Percentiles rank a stretch among this genome's conserved stretches.
Conservation (phyloP, 2,888 invertebrate genomes). For the Yponomeuta malinellus region DNA sequence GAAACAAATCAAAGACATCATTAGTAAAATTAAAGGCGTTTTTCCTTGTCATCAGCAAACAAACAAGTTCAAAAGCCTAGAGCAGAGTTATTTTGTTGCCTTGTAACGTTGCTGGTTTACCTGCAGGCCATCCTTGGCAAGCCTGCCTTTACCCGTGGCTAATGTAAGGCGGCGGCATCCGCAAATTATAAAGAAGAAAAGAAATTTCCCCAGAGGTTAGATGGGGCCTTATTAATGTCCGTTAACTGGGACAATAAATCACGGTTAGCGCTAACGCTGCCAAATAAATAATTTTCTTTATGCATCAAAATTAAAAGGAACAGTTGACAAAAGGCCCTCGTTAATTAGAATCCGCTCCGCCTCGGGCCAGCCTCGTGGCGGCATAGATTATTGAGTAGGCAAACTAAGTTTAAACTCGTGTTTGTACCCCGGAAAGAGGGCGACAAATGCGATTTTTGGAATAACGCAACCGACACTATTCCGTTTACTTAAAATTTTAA, state of each 20-base stretch:
- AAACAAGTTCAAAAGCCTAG: not conserved
- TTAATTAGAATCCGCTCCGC: slow-evolving; percentile 57
- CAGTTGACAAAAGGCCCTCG: slow-evolving; percentile 66
- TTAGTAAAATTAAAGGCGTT: slow-evolving; percentile 5
- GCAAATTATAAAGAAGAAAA: slow-evolving; percentile 57
- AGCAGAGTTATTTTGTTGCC: not conserved
- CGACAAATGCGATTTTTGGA: slow-evolving; percentile 37
- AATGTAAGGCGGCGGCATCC: slow-evolving; percentile 42
- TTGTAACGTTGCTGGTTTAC: not conserved
- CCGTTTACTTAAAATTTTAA: not conserved
- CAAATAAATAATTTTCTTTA: slow-evolving; percentile 74
- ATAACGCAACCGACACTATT: slow-evolving; percentile 9
- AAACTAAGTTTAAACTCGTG: slow-evolving; percentile 33
- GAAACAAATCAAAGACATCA: slow-evolving; percentile 16
- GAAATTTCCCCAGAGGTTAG: slow-evolving; percentile 48
- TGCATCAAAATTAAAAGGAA: slow-evolving; percentile 73
- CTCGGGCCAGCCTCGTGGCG: slow-evolving; percentile 39
- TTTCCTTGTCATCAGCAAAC: not conserved
- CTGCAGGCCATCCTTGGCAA: slow-evolving; percentile 8
- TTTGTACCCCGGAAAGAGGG: slow-evolving; percentile 24
- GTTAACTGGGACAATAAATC: slow-evolving; percentile 64
- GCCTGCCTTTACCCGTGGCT: slow-evolving; percentile 28
- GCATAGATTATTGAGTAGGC: slow-evolving; percentile 43
- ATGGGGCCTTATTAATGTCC: slow-evolving; percentile 53
- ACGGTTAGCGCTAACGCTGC: slow-evolving; percentile 61